These are phyloP conservation scores for Myotis planiceps DNA, from an alignment of 2,797 vertebrate genomes.

Conservation along the genomic window DNA sequence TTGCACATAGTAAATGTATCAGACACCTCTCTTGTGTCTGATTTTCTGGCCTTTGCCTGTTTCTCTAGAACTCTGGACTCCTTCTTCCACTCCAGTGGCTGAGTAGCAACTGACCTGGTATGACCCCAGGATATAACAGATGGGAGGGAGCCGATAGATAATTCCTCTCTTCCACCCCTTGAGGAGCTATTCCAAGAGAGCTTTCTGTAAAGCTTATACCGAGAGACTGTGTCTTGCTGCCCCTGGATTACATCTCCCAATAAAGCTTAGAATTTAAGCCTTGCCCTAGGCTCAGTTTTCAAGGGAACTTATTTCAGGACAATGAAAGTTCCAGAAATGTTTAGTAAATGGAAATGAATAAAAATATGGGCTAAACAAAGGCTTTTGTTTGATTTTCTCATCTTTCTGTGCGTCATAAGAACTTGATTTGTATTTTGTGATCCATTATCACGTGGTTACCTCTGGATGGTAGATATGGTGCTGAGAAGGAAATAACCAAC, in stretches of 20 bases:
- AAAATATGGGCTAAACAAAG: not conserved
- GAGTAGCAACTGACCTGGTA: not conserved
- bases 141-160: not conserved
- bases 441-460: not conserved
- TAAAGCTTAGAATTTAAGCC: not conserved
- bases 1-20: not conserved
- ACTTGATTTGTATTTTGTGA: not conserved
- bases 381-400: not conserved
- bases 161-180: not conserved
- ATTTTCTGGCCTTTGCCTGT: not conserved
- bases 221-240: not conserved
- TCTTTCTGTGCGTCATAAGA: slow-evolving; percentile 16
- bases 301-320: slow-evolving; percentile 22
- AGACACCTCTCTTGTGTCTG: not conserved
- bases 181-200: not conserved
- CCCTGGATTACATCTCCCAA: not conserved
- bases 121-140: not conserved
- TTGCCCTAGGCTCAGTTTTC: not conserved
- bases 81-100: not conserved
- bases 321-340: not conserved
- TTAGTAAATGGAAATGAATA: slow-evolving; percentile 28
- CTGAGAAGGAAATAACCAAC: not conserved
- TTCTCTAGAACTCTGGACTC: not conserved
- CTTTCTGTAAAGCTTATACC: not conserved
- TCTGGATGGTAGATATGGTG: not conserved